phyloP scores from a whole-genome alignment of 2,797 vertebrate genomes.

The Paedocypris micromegethes region DNA sequence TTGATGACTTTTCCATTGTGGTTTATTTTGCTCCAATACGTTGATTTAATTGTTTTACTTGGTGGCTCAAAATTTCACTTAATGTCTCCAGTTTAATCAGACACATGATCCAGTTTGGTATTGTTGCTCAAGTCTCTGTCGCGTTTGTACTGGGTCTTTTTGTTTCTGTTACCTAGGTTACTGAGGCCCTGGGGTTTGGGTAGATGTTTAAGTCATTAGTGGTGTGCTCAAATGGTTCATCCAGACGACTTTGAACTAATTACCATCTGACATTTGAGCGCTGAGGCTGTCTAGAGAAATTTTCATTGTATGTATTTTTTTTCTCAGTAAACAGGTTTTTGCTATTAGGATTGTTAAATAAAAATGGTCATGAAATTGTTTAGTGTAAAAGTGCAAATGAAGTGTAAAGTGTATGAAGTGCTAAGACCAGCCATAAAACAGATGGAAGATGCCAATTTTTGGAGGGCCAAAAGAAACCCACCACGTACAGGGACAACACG shows the following conservation, averaged over 20 bases:
- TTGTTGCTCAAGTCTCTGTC: conserved; percentile 14
- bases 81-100: conserved; percentile 31
- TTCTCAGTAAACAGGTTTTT: too few species aligned
- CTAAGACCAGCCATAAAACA: too few species aligned
- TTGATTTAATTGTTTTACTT: conserved; percentile 34
- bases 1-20: conserved; percentile 21
- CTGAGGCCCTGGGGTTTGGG: conserved; percentile 35
- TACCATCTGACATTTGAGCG: conserved; percentile 14
- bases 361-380: too few species aligned
- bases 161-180: conserved; percentile 22
- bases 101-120: conserved; percentile 25
- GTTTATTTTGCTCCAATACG: conserved; percentile 19
- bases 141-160: conserved; percentile 40
- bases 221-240: conserved; percentile 42
- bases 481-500: too few species aligned
- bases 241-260: conserved; percentile 47
- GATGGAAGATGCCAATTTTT: too few species aligned
- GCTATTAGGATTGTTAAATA: too few species aligned
- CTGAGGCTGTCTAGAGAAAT: conserved; percentile 40
- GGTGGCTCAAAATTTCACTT: conserved; percentile 25
- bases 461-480: too few species aligned
- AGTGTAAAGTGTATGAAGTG: too few species aligned
- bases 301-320: conserved; percentile 15
- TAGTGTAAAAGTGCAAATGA: too few species aligned
- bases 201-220: conserved; percentile 59